Base-by-base conservation (phyloP, 2,888 invertebrate genomes). In the Prostheceraeus crozeri region DNA sequence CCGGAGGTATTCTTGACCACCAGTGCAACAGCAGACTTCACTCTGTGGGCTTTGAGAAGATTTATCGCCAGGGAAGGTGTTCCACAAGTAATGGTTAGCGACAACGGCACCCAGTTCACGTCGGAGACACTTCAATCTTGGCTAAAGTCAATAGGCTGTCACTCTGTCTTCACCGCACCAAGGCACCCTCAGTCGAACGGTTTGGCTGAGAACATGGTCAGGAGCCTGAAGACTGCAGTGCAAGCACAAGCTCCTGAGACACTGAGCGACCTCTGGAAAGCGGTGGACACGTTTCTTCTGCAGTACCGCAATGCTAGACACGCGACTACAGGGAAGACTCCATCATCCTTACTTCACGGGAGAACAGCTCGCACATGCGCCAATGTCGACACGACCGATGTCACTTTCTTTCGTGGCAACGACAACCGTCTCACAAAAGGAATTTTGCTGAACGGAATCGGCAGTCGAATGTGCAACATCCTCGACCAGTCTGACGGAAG, bases 1-100 rank as follows among this genome's bases (percentile, higher is more conserved):
- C 40, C 40, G 19, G 40, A 40, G 19, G 40, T 40, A 40, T 40
- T 40, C n/a, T 40, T 40, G 40, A 40, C 40, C n/a, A 40, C 40
- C 40, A 16, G 14, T 40, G 40, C 40, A 16, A 16, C 40, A 40
- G 40, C 40, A 14, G 19, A 19, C n/a, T 40, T 40, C 19, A 16
- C 40, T 16, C n/a, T 16, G n/a, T 16, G 19, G 19, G 40, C 40
- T 8, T 16, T 40, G 40, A 40, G 40, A 40, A 40, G 19, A 40
- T 16, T 57, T 6, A 56, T 57, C 51, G 53, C 21, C 56, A 54
- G 19, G 11, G 16, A 16, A 19, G 19, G 27, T 40, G 40, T 40
- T 14, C 14, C 40, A 8, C 14, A n/a, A 16, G 40, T 40, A 19
- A 19, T 40, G 6, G 40, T 40, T 16, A 40, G 40, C 14, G 40